Conservation (phyloP, 2,888 invertebrate species). For the Thecophora atra region DNA sequence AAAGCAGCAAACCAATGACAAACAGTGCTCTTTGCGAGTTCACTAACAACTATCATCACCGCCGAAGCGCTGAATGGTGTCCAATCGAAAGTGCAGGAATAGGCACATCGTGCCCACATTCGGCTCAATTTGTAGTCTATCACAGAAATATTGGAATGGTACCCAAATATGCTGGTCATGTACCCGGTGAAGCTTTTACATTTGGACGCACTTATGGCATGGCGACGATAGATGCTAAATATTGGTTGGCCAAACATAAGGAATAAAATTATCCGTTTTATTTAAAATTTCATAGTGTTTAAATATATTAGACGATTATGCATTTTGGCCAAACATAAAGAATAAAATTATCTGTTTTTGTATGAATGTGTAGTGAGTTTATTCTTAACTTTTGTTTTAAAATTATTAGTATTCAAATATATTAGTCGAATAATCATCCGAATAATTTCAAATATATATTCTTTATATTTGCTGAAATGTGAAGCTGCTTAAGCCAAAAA, state of each 20-base stretch:
- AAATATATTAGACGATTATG: too few species aligned
- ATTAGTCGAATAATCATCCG: too few species aligned
- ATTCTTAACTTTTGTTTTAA: too few species aligned
- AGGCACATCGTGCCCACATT: slow-evolving; percentile 53
- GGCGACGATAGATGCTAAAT: slow-evolving; percentile 77
- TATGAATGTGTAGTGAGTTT: too few species aligned
- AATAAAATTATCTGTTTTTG: too few species aligned
- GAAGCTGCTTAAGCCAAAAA: too few species aligned
- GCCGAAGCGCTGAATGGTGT: slow-evolving; percentile 80
- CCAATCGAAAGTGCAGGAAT: slow-evolving; percentile 65
- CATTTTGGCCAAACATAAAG: too few species aligned
- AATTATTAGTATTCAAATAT: too few species aligned
- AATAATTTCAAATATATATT: too few species aligned
- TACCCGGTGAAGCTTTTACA: slow-evolving; percentile 78
- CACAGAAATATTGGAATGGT: slow-evolving; percentile 78
- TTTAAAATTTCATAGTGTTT: slow-evolving; percentile 5
- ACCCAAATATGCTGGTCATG: slow-evolving; percentile 81
- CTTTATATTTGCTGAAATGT: too few species aligned
- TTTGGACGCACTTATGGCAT: slow-evolving; percentile 81
- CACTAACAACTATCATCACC: slow-evolving; percentile 77
- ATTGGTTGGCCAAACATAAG: slow-evolving; percentile 71
- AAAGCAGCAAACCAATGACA: slow-evolving; percentile 70
- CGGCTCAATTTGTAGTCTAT: slow-evolving; percentile 71
- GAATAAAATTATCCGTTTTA: slow-evolving; percentile 42
- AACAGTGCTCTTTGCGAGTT: slow-evolving; percentile 80